Base-by-base conservation (phyloP, 2,797 vertebrate genomes). In the Silurus aristotelis region DNA sequence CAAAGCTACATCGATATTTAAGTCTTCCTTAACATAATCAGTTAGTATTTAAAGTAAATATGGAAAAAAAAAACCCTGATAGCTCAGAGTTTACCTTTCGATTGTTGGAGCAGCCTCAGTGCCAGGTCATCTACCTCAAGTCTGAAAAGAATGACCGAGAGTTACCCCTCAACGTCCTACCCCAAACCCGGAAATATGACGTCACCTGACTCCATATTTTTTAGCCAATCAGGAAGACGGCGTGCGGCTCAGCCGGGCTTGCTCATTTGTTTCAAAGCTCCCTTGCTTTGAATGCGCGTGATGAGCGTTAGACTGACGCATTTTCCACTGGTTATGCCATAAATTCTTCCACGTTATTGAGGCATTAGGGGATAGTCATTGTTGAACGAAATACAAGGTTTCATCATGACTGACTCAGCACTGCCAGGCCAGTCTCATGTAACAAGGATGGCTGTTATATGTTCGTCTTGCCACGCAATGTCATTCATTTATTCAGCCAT, bases 181-280 rank as follows among this genome's bases (percentile, higher is more conserved):
- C 91, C 5, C 76, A 87, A 89, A 93, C 92, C 92, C 93, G 94
- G 93, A 95, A 94, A 88, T 17, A 4, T 58, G 31, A 92, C 95
- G 95, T 95, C 95, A 96, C 94, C 94, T 96, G 95, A 95, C 91
- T 96, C 95, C 93, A 96, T 93, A 87, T 94, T 92, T 94, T 80
- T 93, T 19, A 88, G 85, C 95, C 95, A 96, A 96, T 96, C 38
- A 89, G 89, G 14, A 80, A 31, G 22, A 15, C 48, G 17, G 66
- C 17, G 19, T 15, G 31, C 20, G 3, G n/a, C 64, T 19, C 83
- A 38, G 27, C 60, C 55, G 14, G n/a, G 17, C 56, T 80, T 64
- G 79, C 75, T 80, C 52, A 17, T 77, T 60, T 82, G 68, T 77
- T 38, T 31, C 48, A 38, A 6, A 15, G 5, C 31, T 25, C 3